These are phyloP conservation scores for Tympanoctomys barrerae DNA, from an alignment of 2,797 vertebrate genomes.

Conservation along the genomic window DNA sequence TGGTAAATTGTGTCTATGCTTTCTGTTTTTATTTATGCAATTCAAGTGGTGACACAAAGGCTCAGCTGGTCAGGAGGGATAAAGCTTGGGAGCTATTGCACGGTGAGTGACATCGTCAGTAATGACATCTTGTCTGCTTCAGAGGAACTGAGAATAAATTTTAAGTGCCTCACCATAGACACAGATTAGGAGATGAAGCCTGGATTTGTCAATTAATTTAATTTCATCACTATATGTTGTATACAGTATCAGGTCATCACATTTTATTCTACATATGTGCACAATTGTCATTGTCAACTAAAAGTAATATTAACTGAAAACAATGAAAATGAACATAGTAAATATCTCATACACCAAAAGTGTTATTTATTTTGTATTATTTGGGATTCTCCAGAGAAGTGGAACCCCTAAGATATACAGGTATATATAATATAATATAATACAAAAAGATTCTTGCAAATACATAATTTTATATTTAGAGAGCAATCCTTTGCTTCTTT, in stretches of 20 bases:
- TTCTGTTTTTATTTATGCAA: constrained; percentile 1
- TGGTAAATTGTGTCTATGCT: not conserved
- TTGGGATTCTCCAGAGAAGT: not conserved
- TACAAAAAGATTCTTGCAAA: not conserved
- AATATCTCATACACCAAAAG: not conserved
- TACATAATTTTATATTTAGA: not conserved
- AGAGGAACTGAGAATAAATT: not conserved
- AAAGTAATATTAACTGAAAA: not conserved
- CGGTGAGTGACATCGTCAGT: not conserved
- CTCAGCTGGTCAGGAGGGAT: not conserved
- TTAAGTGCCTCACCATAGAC: not conserved
- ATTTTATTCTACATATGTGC: not conserved
- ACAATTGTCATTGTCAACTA: not conserved
- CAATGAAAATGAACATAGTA: not conserved
- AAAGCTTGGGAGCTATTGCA: not conserved
- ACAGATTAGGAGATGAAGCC: not conserved
- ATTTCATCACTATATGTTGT: not conserved
- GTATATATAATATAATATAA: not conserved
- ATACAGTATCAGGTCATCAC: not conserved
- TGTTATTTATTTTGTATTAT: not conserved
- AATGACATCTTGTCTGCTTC: not conserved
- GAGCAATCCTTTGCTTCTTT: not conserved
- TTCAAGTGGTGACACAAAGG: not conserved
- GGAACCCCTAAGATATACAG: not conserved
- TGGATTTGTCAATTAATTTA: not conserved